Evolutionary conservation across 2,113 vertebrate genomes (phyloP).

Genomic region (Sceloporus tristichus): DNA sequence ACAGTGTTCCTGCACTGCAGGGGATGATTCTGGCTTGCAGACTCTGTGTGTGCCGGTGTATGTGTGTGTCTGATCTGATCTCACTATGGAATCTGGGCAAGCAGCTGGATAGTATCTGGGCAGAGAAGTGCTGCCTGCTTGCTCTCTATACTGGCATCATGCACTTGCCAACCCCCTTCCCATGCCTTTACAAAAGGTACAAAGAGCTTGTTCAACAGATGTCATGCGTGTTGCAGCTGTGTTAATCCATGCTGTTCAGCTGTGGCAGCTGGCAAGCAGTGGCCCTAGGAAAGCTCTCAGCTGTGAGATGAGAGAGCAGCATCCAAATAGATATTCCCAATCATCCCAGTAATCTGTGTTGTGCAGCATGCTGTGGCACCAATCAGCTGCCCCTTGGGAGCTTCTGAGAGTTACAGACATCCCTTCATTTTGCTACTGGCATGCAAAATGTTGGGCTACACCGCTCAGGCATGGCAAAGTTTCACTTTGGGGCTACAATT

Average conservation of each 20-base stretch:
- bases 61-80: background rate
- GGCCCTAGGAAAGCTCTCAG: background rate
- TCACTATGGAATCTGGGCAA: background rate
- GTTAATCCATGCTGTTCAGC: background rate
- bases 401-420: background rate
- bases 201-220: background rate
- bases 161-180: background rate
- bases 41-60: background rate
- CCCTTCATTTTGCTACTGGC: background rate
- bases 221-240: background rate
- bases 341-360: background rate
- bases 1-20: conserved; percentile 20
- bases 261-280: background rate
- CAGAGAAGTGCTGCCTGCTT: background rate
- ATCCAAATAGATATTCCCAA: background rate
- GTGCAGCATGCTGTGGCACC: background rate
- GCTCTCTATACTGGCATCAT: background rate
- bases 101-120: background rate
- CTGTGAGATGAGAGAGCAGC: background rate
- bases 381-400: background rate
- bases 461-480: background rate
- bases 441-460: too few species aligned
- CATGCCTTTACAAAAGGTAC: background rate
- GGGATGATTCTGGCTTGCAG: conserved; percentile 12
- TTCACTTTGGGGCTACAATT: background rate